Evolutionary conservation across 2,113 vertebrate genomes (phyloP).

Genomic region (Aspidoscelis tigris): DNA sequence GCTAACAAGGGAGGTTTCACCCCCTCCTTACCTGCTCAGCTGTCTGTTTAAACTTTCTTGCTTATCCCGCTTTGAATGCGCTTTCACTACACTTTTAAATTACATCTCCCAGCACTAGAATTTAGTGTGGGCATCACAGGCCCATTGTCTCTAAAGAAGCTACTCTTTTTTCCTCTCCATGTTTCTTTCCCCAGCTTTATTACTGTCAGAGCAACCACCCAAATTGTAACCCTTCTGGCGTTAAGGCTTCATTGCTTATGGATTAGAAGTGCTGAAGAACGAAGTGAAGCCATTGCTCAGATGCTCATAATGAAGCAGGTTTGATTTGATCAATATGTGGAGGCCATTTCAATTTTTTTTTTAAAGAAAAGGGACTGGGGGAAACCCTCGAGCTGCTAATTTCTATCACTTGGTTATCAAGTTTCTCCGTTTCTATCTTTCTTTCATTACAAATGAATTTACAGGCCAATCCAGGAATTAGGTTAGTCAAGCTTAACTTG

Average conservation of each 20-base stretch:
- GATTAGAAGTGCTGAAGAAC: conserved; percentile 29
- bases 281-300: background rate
- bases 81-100: too few relatives aligned
- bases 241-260: conserved; percentile 35
- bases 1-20: too few relatives aligned
- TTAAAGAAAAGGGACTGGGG: background rate
- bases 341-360: conserved; percentile 14
- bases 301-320: conserved; percentile 16
- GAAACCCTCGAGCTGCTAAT: conserved; percentile 48
- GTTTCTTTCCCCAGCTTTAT: background rate
- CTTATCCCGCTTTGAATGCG: too few relatives aligned
- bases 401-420: conserved; percentile 30
- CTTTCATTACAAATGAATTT: conserved; percentile 52
- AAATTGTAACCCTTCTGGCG: background rate
- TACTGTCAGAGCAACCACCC: conserved; percentile 23
- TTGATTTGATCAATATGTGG: conserved; percentile 37
- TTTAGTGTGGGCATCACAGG: too few relatives aligned
- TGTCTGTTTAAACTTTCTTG: too few relatives aligned
- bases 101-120: too few relatives aligned
- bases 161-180: too few relatives aligned
- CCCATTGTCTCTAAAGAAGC: background rate
- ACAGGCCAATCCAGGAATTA: conserved; percentile 47
- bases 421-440: background rate
- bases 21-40: too few relatives aligned
- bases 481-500: conserved; percentile 72